Percentiles rank a stretch among this genome's conserved stretches.
Conservation (phyloP, 2,888 invertebrate species). For the Helobdella robusta region DNA sequence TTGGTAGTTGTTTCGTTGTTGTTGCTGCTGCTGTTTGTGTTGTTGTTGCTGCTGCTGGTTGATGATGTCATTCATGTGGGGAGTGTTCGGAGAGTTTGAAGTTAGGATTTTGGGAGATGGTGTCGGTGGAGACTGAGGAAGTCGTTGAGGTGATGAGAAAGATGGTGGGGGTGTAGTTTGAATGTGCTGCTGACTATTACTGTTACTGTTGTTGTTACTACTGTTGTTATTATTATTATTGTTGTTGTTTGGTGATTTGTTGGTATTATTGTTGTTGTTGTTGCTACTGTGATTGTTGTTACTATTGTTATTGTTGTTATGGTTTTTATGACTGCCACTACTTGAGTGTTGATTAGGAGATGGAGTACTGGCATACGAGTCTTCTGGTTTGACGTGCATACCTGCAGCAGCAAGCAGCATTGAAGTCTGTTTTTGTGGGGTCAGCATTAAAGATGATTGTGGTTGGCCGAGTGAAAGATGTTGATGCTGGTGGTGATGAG, state of each 20-base stretch:
- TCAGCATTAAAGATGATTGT: conserved; percentile 9
- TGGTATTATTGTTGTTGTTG: background rate
- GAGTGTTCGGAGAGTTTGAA: background rate
- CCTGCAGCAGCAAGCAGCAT: background rate
- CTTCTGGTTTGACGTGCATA: conserved; percentile 13
- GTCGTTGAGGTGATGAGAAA: background rate
- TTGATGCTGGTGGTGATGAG: background rate
- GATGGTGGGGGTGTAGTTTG: conserved; percentile 12
- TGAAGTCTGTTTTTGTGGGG: background rate
- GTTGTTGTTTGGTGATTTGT: conserved; percentile 3
- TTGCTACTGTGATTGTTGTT: background rate
- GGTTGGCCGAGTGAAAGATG: conserved; percentile 1
- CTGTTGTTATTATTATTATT: too few species aligned
- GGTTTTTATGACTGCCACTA: background rate
- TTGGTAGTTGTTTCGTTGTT: background rate
- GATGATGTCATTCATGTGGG: background rate
- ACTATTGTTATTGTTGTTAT: conserved; percentile 4
- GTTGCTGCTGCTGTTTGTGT: background rate
- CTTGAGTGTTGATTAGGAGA: conserved; percentile 2
- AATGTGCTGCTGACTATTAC: background rate
- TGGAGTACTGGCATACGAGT: conserved; percentile 8
- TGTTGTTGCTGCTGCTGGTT: too few species aligned
- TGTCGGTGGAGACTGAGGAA: conserved; percentile 8
- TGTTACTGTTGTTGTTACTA: background rate
- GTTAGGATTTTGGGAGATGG: background rate